Evolutionary conservation across 1,140 invertebrate genomes (phyloP), one percentile per base, ranked within the genome.

Genomic region (Musca vetustissima): DNA sequence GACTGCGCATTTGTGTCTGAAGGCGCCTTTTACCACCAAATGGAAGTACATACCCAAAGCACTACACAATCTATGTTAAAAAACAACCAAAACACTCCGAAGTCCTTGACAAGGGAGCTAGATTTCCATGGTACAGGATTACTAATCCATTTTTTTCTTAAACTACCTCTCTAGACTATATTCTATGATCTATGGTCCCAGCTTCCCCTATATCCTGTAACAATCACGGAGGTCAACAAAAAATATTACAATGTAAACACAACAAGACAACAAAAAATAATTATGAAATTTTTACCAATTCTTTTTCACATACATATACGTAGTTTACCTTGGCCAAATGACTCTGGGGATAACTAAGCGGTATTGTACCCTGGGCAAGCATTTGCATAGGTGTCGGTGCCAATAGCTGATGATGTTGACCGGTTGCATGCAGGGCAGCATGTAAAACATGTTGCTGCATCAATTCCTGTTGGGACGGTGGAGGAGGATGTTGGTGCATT

Each of bases 241-340:
- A 28, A 67, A 1, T 0, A 49, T 50, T 4, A 50, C 32, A 7
- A 59, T 50, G 15, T n/a, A n/a, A n/a, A n/a, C 15, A 50, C 15
- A 28, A 28, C 3, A 28, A 28, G 3, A 17, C 22, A 59, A 28
- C 9, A 28, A 43, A 47, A n/a, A 15, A 43, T 1, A 48, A 65
- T 13, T 49, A 49, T 49, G 6, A 64, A 64, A 64, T 64, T 64
- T 32, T 32, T 19, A 36, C 28, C 6, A 19, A 36, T 64, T 36
- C 22, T 17, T 32, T 9, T 25, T 28, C 49, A 8, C 22, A 32
- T 69, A 64, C 36, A 47, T 59, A 57, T 66, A 50, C 50, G 50
- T 48, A 64, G 67, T 49, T 48, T 65, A 80, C 78, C 76, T 80
- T 79, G 17, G 70, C 57, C 70, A 79, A 73, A 69, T 74, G 73